Percentiles rank a stretch among this genome's conserved stretches.
Conservation (phyloP, 1,140 invertebrate species). For the Hylaeus volcanicus region DNA sequence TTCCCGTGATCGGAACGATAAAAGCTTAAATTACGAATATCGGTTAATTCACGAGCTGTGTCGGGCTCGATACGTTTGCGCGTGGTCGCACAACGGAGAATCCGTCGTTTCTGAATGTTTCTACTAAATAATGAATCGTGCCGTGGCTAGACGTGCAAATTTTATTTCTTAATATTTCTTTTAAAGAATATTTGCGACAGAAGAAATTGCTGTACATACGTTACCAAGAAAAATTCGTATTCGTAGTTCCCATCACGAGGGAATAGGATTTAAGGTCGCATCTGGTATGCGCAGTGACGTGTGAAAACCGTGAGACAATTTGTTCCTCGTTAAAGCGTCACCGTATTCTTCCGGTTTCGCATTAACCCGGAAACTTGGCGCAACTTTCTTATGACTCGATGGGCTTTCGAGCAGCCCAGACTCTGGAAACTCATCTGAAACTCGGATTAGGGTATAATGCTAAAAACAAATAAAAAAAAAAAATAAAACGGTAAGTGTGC, state of each 20-base stretch:
- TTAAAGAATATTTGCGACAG: too few species aligned
- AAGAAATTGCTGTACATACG: too few species aligned
- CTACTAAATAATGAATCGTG: too few species aligned
- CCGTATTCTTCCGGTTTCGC: conserved; percentile 50
- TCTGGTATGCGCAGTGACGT: background rate
- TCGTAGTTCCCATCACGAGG: too few species aligned
- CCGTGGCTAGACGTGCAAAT: too few species aligned
- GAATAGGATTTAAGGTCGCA: too few species aligned
- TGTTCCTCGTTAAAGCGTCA: conserved; percentile 12
- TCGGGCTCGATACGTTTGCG: too few species aligned
- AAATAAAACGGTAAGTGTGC: background rate
- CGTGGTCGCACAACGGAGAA: too few species aligned
- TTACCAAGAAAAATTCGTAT: too few species aligned
- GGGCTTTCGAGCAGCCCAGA: conserved; percentile 61
- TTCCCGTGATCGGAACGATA: conserved; percentile 56
- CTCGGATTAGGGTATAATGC: conserved; percentile 72
- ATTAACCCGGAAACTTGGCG: conserved; percentile 68
- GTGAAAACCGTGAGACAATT: background rate
- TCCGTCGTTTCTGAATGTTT: too few species aligned
- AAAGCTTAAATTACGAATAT: conserved; percentile 76
- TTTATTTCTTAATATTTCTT: too few species aligned
- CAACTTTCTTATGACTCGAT: conserved; percentile 76
- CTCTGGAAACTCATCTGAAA: conserved; percentile 77
- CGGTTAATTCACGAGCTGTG: conserved; percentile 65
- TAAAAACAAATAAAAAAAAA: conserved; percentile 49